Conservation (phyloP, 2,113 vertebrate genomes). For the Burhinus bistriatus region DNA sequence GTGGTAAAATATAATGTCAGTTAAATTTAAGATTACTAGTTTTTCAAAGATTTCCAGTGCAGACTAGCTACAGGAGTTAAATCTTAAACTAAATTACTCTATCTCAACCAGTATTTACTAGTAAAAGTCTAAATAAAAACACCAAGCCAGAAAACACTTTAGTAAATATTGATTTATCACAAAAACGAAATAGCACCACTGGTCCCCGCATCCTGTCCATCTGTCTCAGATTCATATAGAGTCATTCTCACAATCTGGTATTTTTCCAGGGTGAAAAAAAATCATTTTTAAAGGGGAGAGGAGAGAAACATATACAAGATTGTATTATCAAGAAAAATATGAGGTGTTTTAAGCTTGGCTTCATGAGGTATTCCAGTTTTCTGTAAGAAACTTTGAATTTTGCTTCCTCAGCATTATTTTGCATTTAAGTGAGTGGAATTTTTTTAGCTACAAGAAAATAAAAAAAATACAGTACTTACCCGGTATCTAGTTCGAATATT, state of each 20-base stretch:
- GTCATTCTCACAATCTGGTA: not conserved
- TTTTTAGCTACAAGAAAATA: not conserved
- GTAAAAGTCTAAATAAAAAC: not conserved
- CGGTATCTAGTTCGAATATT: not conserved
- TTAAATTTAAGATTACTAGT: not conserved
- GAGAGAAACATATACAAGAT: not conserved
- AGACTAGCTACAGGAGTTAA: not conserved
- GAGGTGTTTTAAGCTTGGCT: not conserved
- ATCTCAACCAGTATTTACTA: not conserved
- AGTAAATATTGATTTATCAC: conserved; percentile 4
- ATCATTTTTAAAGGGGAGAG: not conserved
- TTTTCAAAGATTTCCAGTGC: not conserved
- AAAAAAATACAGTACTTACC: conserved; percentile 13
- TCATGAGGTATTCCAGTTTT: not conserved
- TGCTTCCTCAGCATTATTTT: not conserved
- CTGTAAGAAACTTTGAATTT: not conserved
- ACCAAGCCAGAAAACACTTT: not conserved
- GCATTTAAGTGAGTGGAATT: not conserved
- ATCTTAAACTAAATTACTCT: not conserved
- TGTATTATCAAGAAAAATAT: not conserved
- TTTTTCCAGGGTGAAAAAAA: not conserved
- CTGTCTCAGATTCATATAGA: not conserved
- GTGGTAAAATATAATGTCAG: not conserved
- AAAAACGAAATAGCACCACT: not conserved
- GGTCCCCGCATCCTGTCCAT: not conserved